Evolutionary conservation across 2,797 vertebrate genomes (phyloP).

Genomic region (Amblyraja radiata): DNA sequence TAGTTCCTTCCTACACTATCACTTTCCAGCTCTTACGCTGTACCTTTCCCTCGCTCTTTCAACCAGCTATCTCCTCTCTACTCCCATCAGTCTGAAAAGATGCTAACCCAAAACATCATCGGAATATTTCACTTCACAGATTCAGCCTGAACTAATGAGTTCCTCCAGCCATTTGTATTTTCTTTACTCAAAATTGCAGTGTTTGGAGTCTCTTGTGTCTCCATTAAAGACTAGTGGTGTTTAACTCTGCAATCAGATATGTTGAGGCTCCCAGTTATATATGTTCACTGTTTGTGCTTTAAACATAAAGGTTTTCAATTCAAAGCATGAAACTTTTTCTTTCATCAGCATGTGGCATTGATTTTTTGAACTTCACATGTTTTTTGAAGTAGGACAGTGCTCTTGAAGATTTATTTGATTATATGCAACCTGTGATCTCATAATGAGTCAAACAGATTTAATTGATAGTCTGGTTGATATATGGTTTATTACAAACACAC

Average conservation of each 20-base stretch:
- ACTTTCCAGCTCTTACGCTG: too few species aligned
- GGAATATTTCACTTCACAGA: too few species aligned
- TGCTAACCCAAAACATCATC: too few species aligned
- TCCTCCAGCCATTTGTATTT: too few species aligned
- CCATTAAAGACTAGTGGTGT: not conserved
- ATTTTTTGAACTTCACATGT: conserved; percentile 8
- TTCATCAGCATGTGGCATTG: not conserved
- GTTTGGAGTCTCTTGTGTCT: too few species aligned
- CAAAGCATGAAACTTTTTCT: not conserved
- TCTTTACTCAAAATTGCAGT: too few species aligned
- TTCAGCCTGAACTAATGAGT: too few species aligned
- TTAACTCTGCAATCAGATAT: not conserved
- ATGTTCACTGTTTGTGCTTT: not conserved
- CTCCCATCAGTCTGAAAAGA: too few species aligned
- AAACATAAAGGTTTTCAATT: not conserved
- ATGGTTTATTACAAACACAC: not conserved
- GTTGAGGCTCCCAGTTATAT: not conserved
- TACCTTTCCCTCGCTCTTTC: too few species aligned
- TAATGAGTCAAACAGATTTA: not conserved
- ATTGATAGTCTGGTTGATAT: not conserved
- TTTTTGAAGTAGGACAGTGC: not conserved
- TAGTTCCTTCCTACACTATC: too few species aligned
- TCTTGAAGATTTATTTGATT: not conserved
- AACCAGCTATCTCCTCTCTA: too few species aligned
- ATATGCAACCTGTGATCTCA: conserved; percentile 10